These are phyloP conservation scores for Tyria jacobaeae DNA, from an alignment of 2,888 invertebrate species.

Conservation along the genomic window DNA sequence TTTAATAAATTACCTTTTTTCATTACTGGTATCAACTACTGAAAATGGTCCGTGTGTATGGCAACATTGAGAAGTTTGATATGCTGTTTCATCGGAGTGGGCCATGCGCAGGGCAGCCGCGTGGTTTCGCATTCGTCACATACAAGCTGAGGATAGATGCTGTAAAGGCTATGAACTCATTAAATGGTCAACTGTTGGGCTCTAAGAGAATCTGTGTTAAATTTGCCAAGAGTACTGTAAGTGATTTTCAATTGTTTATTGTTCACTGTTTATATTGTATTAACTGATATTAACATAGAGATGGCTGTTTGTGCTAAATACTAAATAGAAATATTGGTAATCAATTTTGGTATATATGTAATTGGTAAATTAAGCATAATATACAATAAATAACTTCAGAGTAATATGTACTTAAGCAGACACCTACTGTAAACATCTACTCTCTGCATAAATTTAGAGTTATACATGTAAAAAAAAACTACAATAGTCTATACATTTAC, in stretches of 20 bases:
- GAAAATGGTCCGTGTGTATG: constrained; percentile 98
- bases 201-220: constrained; percentile 92
- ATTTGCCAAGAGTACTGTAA: constrained; percentile 91
- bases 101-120: constrained; percentile 94
- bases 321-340: too few relatives aligned
- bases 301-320: too few relatives aligned
- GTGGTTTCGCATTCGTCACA: constrained; percentile 97
- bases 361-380: too few relatives aligned
- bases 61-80: constrained; percentile 97
- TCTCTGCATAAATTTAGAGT: too few relatives aligned
- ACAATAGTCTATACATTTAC: neutral
- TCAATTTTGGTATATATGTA: too few relatives aligned
- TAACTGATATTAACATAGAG: too few relatives aligned
- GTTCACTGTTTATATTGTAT: too few relatives aligned
- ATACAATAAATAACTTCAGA: too few relatives aligned
- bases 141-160: constrained; percentile 91
- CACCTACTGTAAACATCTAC: too few relatives aligned
- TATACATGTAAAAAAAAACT: too few relatives aligned
- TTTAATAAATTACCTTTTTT: constrained; percentile 75
- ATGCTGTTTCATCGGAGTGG: constrained; percentile 97
- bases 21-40: constrained; percentile 97
- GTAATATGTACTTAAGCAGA: too few relatives aligned
- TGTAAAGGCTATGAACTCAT: constrained; percentile 88
- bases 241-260: constrained; percentile 26
- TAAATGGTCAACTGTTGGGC: constrained; percentile 92